Percentiles rank a stretch among this genome's conserved stretches.
These are phyloP conservation scores for Aphelenchoides bicaudatus DNA, from an alignment of 2,888 invertebrate species.

Conservation along the genomic window DNA sequence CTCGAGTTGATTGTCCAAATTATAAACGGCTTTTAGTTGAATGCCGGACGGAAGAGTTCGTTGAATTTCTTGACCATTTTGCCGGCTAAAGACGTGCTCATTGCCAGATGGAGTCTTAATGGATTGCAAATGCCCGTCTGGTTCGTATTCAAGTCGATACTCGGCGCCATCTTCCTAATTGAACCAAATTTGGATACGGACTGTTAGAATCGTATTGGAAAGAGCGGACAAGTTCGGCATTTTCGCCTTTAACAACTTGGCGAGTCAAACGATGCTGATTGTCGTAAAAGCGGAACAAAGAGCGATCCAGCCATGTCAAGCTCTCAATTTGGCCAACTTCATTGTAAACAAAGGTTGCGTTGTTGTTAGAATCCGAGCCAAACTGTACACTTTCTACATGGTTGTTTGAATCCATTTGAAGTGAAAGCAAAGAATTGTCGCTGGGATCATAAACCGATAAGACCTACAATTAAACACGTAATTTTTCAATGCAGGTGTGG, in stretches of 20 bases:
- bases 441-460: too few species aligned
- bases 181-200: not conserved
- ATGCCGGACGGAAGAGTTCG: too few species aligned
- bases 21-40: too few species aligned
- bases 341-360: not conserved
- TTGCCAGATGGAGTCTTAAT: not conserved
- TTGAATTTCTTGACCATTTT: too few species aligned
- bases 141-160: not conserved
- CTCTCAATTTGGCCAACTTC: not conserved
- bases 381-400: not conserved
- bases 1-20: not conserved
- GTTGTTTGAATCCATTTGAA: not conserved
- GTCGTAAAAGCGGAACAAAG: not conserved
- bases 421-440: not conserved
- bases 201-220: not conserved
- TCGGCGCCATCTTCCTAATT: not conserved
- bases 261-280: not conserved
- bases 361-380: not conserved
- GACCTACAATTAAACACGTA: too few species aligned
- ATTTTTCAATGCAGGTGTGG: too few species aligned
- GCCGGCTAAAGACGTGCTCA: too few species aligned
- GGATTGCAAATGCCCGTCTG: not conserved
- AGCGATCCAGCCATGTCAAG: not conserved
- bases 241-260: not conserved
- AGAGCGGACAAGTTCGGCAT: not conserved